Evolutionary conservation across 2,888 invertebrate species (phyloP).

Genomic region (Phymatocera aterrima): DNA sequence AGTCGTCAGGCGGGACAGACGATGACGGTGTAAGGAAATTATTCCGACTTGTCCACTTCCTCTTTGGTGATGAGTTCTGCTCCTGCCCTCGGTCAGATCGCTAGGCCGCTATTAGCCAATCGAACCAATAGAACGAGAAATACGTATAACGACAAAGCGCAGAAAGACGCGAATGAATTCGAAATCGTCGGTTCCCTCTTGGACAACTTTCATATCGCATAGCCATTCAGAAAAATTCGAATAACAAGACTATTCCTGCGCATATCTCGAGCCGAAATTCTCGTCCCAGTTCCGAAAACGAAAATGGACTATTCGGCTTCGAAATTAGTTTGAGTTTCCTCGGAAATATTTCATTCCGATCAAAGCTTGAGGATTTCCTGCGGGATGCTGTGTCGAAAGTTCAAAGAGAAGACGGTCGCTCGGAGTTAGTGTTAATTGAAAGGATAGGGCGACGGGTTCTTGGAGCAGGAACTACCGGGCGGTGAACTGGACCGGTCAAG

Average conservation of each 20-base stretch:
- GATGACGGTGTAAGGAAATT: slow-evolving; percentile 70
- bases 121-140: slow-evolving; percentile 30
- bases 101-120: slow-evolving; percentile 45
- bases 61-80: slow-evolving; percentile 73
- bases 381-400: neutral
- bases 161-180: slow-evolving; percentile 5
- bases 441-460: slow-evolving; percentile 31
- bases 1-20: slow-evolving; percentile 47
- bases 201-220: no score
- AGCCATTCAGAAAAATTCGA: no score
- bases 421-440: slow-evolving; percentile 4
- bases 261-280: neutral
- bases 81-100: slow-evolving; percentile 51
- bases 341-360: neutral
- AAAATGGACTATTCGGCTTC: no score
- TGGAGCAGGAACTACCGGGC: slow-evolving; percentile 18
- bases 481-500: slow-evolving; percentile 40
- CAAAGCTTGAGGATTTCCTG: neutral
- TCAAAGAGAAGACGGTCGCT: neutral
- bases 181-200: no score
- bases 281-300: neutral
- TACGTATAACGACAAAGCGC: slow-evolving; percentile 1
- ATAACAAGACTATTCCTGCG: no score
- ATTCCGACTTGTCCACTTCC: slow-evolving; percentile 74
- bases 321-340: neutral